Percentiles rank a stretch among this genome's conserved stretches.
Conservation (phyloP, 2,797 vertebrate genomes). For the Mus spretus region DNA sequence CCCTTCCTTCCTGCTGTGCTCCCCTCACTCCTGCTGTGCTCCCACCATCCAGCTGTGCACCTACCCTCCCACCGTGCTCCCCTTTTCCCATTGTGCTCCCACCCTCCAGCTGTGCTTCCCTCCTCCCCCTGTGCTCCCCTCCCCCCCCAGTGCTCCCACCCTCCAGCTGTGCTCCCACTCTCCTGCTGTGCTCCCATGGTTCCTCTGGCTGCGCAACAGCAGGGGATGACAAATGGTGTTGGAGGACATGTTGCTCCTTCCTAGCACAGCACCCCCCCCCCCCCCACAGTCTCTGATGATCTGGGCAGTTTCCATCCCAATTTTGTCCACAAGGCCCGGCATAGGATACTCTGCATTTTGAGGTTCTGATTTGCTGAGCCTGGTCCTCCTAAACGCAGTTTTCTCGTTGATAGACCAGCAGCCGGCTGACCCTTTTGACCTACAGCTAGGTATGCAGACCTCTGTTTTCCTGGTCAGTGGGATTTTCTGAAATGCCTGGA, state of each 20-base stretch:
- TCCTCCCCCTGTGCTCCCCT: fast-evolving
- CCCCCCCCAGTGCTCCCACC: background rate
- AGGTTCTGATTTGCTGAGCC: background rate
- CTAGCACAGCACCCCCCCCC: background rate
- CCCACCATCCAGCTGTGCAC: background rate
- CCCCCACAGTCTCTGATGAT: background rate
- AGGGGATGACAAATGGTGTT: background rate
- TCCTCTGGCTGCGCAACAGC: background rate
- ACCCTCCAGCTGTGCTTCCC: fast-evolving
- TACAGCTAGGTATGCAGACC: background rate
- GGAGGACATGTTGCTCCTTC: background rate
- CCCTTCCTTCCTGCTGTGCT: background rate
- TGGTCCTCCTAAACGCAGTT: fast-evolving
- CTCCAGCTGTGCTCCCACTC: background rate
- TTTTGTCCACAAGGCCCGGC: background rate
- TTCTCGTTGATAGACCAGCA: background rate
- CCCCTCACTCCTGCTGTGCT: fast-evolving
- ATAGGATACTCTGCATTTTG: background rate
- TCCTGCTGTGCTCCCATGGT: background rate
- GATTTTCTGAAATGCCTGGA: background rate
- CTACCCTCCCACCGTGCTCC: background rate
- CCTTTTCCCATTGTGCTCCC: background rate
- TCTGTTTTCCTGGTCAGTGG: background rate
- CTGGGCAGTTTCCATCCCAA: background rate
- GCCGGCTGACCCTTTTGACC: fast-evolving